Base-by-base conservation (phyloP, 2,888 invertebrate genomes). In the Drosophila quinaria region DNA sequence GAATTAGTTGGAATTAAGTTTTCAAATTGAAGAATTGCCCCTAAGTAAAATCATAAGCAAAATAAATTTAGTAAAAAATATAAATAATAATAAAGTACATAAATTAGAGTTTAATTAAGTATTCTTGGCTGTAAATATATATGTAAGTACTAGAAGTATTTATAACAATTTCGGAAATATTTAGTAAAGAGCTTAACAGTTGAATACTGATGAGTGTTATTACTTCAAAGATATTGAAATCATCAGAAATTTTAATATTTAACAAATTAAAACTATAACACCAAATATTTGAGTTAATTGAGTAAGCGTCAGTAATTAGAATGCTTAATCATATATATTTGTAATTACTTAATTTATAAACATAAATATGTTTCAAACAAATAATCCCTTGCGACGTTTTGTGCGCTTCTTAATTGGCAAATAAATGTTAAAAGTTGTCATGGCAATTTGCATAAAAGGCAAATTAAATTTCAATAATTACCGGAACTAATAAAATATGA, bases 401-500 rank as follows among this genome's bases (percentile, higher is more conserved):
- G 15, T 13, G 15, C 13, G 25, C 37, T 37, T 5, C 4, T 15
- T 51, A 25, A 51, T 51, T 37, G 25, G 22, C n/a, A 22, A 8
- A n/a, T 15, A 22, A 37, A 39, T 2, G 10, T 6, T 6, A 15
- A 6, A 13, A 42, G 31, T 54, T 55, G 42, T 33, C 55, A 55
- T 22, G 33, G 42, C 5, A 35, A 44, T 55, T 22, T 33, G 44
- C 22, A 8, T 6, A 35, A 44, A 31, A 33, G n/a, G 2, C n/a
- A 10, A 55, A 55, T 44, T 22, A 44, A 8, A 22, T 55, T 33
- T 5, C 19, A 33, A 42, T 19, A 31, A 55, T 55, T 55, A 44
- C 6, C 11, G 19, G 22, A 44, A 44, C 35, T 4, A 15, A 35
- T 35, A 15, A 35, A 56, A 25, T 35, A 15, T 44, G 33, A 44